phyloP scores from a whole-genome alignment of 1,140 invertebrate genomes.

The Heliothis virescens region DNA sequence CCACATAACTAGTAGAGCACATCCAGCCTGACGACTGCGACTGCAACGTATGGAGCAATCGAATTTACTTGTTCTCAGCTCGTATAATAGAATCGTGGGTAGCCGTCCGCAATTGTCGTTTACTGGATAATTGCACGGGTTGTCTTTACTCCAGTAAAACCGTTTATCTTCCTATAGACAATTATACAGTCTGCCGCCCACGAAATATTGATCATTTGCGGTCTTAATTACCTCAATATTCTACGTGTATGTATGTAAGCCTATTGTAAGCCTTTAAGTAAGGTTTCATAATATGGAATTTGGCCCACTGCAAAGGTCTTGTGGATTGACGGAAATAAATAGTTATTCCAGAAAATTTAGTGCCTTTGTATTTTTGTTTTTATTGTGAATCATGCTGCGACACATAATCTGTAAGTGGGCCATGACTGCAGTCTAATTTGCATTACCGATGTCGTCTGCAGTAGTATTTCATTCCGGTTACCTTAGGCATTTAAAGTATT shows the following conservation, averaged over 20 bases:
- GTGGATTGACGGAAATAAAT: neutral
- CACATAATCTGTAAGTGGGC: slow-evolving; percentile 62
- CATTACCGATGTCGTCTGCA: slow-evolving; percentile 70
- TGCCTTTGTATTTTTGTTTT: slow-evolving; percentile 16
- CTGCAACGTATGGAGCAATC: slow-evolving; percentile 21
- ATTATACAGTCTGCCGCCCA: slow-evolving; percentile 59
- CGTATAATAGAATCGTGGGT: slow-evolving; percentile 52
- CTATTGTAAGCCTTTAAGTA: too few species aligned
- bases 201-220: slow-evolving; percentile 10
- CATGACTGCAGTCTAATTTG: slow-evolving; percentile 75
- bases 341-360: slow-evolving; percentile 16
- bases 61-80: slow-evolving; percentile 38
- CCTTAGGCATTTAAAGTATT: slow-evolving; percentile 33
- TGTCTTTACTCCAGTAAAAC: slow-evolving; percentile 42
- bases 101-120: slow-evolving; percentile 56
- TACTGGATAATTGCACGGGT: slow-evolving; percentile 60
- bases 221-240: neutral
- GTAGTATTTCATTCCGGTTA: slow-evolving; percentile 42
- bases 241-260: neutral
- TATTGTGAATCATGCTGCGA: slow-evolving; percentile 59
- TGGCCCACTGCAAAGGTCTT: neutral
- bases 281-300: neutral
- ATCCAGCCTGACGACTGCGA: slow-evolving; percentile 24
- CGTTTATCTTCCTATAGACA: slow-evolving; percentile 50
- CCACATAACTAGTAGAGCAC: slow-evolving; percentile 27